Evolutionary conservation across 2,888 invertebrate species (phyloP), one percentile per base, ranked within the genome.

Genomic region (Eumerus sabulonum): DNA sequence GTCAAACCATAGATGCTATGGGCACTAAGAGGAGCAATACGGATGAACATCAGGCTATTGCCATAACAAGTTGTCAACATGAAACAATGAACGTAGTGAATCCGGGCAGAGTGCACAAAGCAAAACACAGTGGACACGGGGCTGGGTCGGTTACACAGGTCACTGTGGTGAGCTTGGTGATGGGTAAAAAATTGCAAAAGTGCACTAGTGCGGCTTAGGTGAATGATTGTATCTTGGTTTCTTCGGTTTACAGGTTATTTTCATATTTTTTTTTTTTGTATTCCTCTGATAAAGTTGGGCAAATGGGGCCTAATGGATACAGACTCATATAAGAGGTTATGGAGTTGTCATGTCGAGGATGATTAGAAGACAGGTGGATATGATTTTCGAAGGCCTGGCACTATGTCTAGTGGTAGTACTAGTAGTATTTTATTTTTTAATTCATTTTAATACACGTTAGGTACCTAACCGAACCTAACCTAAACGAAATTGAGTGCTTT

Each of bases 41-140:
- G 38, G 59, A 51, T 36, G 59, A 64, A 36, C 38, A 72, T 67
- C 50, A 57, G 42, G 42, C 19, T 72, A 45, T 63, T 9, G 38
- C 60, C 57, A 47, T 72, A 77, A 62, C 76, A 77, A 72, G 62
- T 77, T 72, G 66, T 66, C 72, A 77, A 77, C 66, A 72, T 62
- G 60, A 66, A 72, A 72, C 67, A 72, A 67, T 54, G 57, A 72
- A 64, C 67, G 56, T 72, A 77, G 76, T 72, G 76, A 72, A 77
- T 67, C 67, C 67, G 45, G 72, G 56, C 66, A 67, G 56, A 19
- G 66, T 62, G 62, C 47, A 60, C 50, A 66, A 64, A 54, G 56
- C 60, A 66, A 40, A n/a, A 59, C 51, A 68, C 45, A 40, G 50
- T 38, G 68, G 38, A 59, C n/a, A n/a, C 38, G 59, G 13, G 35